Evolutionary conservation across 2,888 invertebrate species (phyloP), one percentile per base, ranked within the genome.

Genomic region (Tortrix viridana): DNA sequence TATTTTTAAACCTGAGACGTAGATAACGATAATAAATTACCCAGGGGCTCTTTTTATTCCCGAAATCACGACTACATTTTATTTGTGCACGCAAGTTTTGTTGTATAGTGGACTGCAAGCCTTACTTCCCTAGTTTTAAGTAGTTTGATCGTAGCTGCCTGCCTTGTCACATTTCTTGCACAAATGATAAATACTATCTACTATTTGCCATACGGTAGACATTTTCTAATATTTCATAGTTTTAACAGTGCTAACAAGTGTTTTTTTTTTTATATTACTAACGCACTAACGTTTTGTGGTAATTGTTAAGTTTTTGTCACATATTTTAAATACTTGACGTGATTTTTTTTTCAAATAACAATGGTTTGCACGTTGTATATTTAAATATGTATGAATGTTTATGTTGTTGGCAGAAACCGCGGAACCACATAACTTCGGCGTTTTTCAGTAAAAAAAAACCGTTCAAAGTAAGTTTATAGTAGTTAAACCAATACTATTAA

Each of bases 331-430:
- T 3, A 5, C 14, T 5, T 6, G 4, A 12, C 49, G 37, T 52
- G 44, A 23, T 46, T 16, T 41, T 14, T 41, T 38, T n/a, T 12
- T 26, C 32, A 32, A 32, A n/a, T 48, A 60, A 46, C 37, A 57
- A 58, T 57, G 63, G 47, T 58, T 5, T 71, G 74, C 75, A 74
- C 74, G 73, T 72, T 69, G 74, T 68, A 65, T 69, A 66, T 67
- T 49, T 65, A 62, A 67, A 72, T 79, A 68, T 77, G 74, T 79
- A 79, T 74, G 74, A 80, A 75, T 82, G 74, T 80, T 75, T 75
- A 73, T 77, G 79, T 85, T 85, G 83, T 85, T 80, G 68, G 73
- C 85, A 85, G 85, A 84, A 72, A 79, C 75, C 74, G 82, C 74
- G 79, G 55, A 47, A 74, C 72, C 70, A 73, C 75, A 71, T 75